Conservation (phyloP, 2,113 vertebrate genomes). For the Triplophysa dalaica region DNA sequence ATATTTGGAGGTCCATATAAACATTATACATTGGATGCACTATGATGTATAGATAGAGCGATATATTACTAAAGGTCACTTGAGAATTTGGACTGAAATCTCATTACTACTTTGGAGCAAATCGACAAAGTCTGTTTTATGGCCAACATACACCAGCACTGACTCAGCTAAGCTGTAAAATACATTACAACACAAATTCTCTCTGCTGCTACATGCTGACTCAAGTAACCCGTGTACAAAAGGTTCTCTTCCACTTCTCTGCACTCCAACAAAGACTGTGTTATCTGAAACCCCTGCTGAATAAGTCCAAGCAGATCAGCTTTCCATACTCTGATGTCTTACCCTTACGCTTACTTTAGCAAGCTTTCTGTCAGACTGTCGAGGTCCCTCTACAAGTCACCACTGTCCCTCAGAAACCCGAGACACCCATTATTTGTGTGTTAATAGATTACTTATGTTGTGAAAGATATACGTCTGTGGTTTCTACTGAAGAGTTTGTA, state of each 20-base stretch:
- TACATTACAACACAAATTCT: conserved; percentile 19
- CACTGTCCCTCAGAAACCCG: conserved; percentile 28
- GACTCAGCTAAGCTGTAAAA: conserved; percentile 15
- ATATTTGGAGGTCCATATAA: no score
- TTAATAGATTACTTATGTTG: conserved; percentile 33
- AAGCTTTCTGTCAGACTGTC: conserved; percentile 17
- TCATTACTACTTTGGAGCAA: conserved; percentile 3
- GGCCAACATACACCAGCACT: background rate
- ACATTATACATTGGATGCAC: no score
- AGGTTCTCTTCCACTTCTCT: conserved; percentile 5
- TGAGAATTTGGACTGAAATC: conserved; percentile 4
- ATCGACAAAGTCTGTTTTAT: conserved; percentile 27
- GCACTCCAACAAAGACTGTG: background rate
- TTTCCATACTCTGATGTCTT: conserved; percentile 18
- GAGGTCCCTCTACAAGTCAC: conserved; percentile 8
- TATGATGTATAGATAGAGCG: background rate
- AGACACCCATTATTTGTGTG: conserved; percentile 23
- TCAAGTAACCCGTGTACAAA: background rate
- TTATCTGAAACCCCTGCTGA: conserved; percentile 18
- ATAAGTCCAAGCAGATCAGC: conserved; percentile 27
- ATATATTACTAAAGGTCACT: background rate
- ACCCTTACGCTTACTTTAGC: background rate
- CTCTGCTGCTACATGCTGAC: conserved; percentile 29
- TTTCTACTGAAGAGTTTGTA: conserved; percentile 25
- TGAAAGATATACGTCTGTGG: conserved; percentile 20